Evolutionary conservation across 30 jellyfish, hydroid and myxozoan genomes (phyloP).

Genomic region (Turritopsis dohrnii): DNA sequence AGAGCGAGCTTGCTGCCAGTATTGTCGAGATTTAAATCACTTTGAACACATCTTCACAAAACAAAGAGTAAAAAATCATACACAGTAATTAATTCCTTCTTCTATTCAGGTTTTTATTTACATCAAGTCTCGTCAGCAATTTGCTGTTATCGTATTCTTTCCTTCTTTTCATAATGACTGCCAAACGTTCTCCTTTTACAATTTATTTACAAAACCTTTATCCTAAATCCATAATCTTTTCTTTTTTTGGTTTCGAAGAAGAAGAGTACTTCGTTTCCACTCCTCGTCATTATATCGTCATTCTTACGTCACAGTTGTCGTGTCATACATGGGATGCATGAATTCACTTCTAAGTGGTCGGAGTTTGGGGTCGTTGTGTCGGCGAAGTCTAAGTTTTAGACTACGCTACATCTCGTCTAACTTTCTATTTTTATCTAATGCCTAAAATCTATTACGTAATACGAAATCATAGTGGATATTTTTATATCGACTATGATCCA

Average conservation of each 20-base stretch:
- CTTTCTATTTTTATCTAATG: not conserved
- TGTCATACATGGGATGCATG: not conserved
- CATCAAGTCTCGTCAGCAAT: no score
- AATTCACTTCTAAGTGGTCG: not conserved
- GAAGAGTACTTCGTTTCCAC: not conserved
- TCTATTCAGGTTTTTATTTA: no score
- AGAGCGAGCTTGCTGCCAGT: no score
- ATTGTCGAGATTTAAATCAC: no score
- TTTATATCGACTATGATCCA: constrained; percentile 8
- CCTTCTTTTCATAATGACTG: no score
- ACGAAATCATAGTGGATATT: not conserved
- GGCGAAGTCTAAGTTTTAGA: not conserved
- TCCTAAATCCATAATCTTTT: no score
- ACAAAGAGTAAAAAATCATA: no score
- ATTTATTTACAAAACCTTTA: no score
- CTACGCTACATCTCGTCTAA: not conserved
- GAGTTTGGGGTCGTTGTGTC: not conserved
- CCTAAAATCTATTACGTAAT: not conserved
- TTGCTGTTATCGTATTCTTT: no score
- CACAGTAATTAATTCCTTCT: no score
- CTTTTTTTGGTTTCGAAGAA: not conserved
- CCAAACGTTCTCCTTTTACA: no score
- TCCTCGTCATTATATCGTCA: not conserved
- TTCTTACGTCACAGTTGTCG: not conserved
- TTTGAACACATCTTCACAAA: no score